phyloP scores from a whole-genome alignment of 1,140 invertebrate species.

The Drosophila bifasciata region DNA sequence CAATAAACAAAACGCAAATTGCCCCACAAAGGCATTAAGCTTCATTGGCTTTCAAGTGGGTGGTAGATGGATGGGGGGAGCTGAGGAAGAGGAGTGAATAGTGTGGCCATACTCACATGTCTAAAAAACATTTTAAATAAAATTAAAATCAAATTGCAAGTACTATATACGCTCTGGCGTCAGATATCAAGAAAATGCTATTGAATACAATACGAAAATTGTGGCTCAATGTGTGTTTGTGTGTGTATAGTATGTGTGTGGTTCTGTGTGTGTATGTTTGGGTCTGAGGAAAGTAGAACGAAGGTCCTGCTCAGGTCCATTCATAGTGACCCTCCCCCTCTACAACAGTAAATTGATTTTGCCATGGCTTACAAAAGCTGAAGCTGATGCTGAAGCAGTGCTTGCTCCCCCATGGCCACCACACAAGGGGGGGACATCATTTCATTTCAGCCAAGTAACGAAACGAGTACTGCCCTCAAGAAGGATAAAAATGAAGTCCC shows the following conservation, averaged over 20 bases:
- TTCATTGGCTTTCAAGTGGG: slow-evolving; percentile 65
- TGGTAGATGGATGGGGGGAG: not conserved
- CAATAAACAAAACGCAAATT: slow-evolving; percentile 48
- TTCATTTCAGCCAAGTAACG: slow-evolving; percentile 47
- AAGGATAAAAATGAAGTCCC: slow-evolving; percentile 32
- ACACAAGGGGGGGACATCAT: slow-evolving; percentile 38
- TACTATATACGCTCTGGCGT: slow-evolving; percentile 28
- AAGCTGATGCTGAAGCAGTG: slow-evolving; percentile 2
- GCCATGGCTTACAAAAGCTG: slow-evolving; percentile 53
- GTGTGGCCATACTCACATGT: slow-evolving; percentile 26
- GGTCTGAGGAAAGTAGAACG: not conserved
- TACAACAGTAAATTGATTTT: slow-evolving; percentile 70
- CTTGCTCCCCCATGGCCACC: slow-evolving; percentile 15
- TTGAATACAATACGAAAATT: slow-evolving; percentile 55
- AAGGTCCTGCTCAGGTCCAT: slow-evolving; percentile 21
- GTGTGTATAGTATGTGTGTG: slow-evolving; percentile 9
- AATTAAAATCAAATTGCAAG: slow-evolving; percentile 78
- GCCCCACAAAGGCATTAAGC: slow-evolving; percentile 60
- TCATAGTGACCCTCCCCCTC: slow-evolving; percentile 43
- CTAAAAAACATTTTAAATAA: slow-evolving; percentile 79
- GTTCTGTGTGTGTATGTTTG: slow-evolving; percentile 13
- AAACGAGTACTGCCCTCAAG: slow-evolving; percentile 27
- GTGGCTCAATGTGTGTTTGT: slow-evolving; percentile 20
- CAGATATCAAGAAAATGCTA: slow-evolving; percentile 73
- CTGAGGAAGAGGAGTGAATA: too few relatives aligned